Base-by-base conservation (phyloP, 2,113 vertebrate genomes). In the Rhynchomys soricoides region DNA sequence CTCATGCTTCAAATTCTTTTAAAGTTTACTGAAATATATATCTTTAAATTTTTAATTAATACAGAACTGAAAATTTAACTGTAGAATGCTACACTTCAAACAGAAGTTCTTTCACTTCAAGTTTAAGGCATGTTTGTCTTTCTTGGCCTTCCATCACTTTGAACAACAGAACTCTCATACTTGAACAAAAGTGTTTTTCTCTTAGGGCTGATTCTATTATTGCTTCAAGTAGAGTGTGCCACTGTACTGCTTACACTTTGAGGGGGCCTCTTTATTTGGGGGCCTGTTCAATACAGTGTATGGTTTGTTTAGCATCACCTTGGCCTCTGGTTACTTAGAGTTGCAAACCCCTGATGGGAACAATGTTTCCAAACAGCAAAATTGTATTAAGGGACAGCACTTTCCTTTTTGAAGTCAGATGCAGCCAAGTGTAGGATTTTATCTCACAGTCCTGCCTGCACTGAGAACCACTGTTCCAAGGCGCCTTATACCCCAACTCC, bases 61-160 rank as follows among this genome's bases (percentile, higher is more conserved):
- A 0, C 22, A 13, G 87, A 86, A 83, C 77, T 68, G 89, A 94
- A 95, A 74, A 66, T 93, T 92, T 29, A 95, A 0, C 88, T 91
- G 78, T 5, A 91, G 79, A 64, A 81, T 91, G 34, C 77, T 70
- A n/a, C 3, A 89, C 59, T 93, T 95, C 66, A 89, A 75, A 94
- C 7, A 87, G 37, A 85, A 86, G 43, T 95, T 91, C n/a, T 93
- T 78, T 94, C 34, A 5, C 86, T 96, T 96, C 40, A 71, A n/a
- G 2, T 89, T 86, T 95, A 82, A 94, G 95, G 66, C 16, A 4
- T 79, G 52, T 24, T 29, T 86, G 43, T 90, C 31, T 86, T 22
- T 81, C 34, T 83, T 93, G 45, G n/a, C 31, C 24, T 74, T 78
- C 52, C 78, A 68, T 92, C 43, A 64, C 43, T 96, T 91, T 12